Evolutionary conservation across 1,140 invertebrate species (phyloP).

Genomic region (Lithobius niger): DNA sequence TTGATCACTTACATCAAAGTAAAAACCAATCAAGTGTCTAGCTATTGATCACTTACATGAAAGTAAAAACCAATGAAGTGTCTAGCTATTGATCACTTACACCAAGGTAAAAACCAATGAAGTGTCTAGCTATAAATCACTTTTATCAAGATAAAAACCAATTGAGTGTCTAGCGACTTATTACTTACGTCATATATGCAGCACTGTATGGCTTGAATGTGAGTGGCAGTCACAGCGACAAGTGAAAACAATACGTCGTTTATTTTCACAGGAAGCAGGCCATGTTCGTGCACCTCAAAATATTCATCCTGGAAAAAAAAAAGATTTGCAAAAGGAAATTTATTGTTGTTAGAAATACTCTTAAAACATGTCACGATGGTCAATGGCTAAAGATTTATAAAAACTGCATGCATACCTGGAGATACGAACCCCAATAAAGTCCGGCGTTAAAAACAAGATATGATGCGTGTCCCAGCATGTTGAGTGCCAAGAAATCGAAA

Average conservation of each 20-base stretch:
- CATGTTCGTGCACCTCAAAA: slow-evolving; percentile 57
- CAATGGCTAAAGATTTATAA: not conserved
- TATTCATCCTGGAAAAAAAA: slow-evolving; percentile 84
- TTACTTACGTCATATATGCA: slow-evolving; percentile 87
- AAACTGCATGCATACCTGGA: slow-evolving; percentile 60
- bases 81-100: no score
- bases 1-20: no score
- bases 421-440: slow-evolving; percentile 61
- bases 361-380: no score
- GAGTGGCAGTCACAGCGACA: slow-evolving; percentile 75
- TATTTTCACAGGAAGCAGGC: slow-evolving; percentile 70
- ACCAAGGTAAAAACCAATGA: no score
- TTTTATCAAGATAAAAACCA: no score
- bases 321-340: slow-evolving; percentile 31
- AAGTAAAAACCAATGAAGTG: no score
- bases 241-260: slow-evolving; percentile 95
- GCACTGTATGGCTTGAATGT: slow-evolving; percentile 76
- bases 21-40: no score
- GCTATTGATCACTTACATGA: no score
- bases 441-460: slow-evolving; percentile 90
- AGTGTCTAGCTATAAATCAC: no score
- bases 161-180: no score
- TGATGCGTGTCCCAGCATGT: slow-evolving; percentile 81
- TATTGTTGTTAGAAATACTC: no score
- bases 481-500: slow-evolving; percentile 87